Base-by-base conservation (phyloP, 1,140 invertebrate species). In the Drosophila triauraria region DNA sequence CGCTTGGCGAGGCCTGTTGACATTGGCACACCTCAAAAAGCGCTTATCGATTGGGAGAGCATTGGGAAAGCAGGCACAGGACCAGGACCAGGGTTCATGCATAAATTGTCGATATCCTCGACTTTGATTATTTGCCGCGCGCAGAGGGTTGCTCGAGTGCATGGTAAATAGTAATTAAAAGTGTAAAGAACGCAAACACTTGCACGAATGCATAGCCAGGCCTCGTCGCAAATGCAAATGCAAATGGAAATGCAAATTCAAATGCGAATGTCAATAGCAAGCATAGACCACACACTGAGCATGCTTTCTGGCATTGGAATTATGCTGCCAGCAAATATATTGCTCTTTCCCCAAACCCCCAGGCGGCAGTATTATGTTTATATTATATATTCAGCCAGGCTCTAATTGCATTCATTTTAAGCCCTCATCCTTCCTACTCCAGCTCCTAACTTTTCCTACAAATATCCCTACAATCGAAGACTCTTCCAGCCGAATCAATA, bases 91-190 rank as follows among this genome's bases (percentile, higher is more conserved):
- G 44, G 38, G 60, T 43, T 50, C 53, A 51, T 54, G 64, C 56
- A 61, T 72, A 78, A 88, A 65, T 87, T 87, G 76, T 80, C 82
- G 64, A 85, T 85, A 85, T 81, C 61, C 47, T 84, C 68, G 81
- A 69, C 32, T 81, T 82, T 81, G 78, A 47, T 71, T 70, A 69
- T 71, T 61, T 64, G 81, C 56, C 61, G 69, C 50, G 59, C 60
- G 75, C 35, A 43, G 50, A 78, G 78, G 65, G 78, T 38, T 57
- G 75, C 82, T 81, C 65, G 82, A 86, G 85, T 84, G 84, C 84
- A 68, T 78, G 62, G 84, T 80, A 88, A 88, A 88, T 84, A 88
- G 84, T 88, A 88, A 88, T 88, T 88, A 90, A 88, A 88, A 88
- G 86, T 88, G 84, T 75, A 88, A 88, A 71, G 80, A 80, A 87